Evolutionary conservation across 2,888 invertebrate species (phyloP).

Genomic region (Troides helena): DNA sequence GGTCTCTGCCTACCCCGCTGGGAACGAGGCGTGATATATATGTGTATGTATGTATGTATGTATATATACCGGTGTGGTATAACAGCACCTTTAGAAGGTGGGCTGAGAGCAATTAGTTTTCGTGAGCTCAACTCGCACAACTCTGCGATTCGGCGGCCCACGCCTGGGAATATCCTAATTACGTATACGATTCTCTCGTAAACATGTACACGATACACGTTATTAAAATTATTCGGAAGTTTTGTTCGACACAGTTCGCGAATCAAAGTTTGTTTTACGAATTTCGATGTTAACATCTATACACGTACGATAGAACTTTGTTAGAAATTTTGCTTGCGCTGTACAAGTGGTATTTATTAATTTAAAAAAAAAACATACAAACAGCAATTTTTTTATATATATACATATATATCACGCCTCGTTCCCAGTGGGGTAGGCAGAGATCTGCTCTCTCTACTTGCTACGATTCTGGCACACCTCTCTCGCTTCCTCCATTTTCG

Average conservation of each 20-base stretch:
- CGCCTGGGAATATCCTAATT: slow-evolving; percentile 31
- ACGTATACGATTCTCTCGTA: slow-evolving; percentile 19
- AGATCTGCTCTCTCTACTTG: too few species aligned
- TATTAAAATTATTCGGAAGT: slow-evolving; percentile 17
- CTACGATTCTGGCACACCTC: too few species aligned
- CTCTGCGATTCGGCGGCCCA: slow-evolving; percentile 23
- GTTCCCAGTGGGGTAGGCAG: too few species aligned
- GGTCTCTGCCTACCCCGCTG: too few species aligned
- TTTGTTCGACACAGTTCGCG: slow-evolving; percentile 3
- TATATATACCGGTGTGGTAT: not conserved
- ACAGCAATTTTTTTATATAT: too few species aligned
- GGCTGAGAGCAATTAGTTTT: slow-evolving; percentile 11
- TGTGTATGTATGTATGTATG: too few species aligned
- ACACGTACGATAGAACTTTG: not conserved
- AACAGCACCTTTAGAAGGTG: slow-evolving; percentile 12
- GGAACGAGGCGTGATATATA: too few species aligned
- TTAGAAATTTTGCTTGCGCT: not conserved
- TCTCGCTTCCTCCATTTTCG: too few species aligned
- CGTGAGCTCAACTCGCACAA: slow-evolving; percentile 12
- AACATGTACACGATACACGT: slow-evolving; percentile 20
- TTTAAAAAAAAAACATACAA: too few species aligned
- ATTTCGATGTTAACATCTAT: not conserved
- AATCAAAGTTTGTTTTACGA: slow-evolving; percentile 4
- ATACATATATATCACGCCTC: too few species aligned
- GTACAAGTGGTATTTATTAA: not conserved